A percentile compares a stretch with the other conserved stretches of the same genome.
phyloP scores from a whole-genome alignment of 2,113 vertebrate genomes.

The Uria aalge region DNA sequence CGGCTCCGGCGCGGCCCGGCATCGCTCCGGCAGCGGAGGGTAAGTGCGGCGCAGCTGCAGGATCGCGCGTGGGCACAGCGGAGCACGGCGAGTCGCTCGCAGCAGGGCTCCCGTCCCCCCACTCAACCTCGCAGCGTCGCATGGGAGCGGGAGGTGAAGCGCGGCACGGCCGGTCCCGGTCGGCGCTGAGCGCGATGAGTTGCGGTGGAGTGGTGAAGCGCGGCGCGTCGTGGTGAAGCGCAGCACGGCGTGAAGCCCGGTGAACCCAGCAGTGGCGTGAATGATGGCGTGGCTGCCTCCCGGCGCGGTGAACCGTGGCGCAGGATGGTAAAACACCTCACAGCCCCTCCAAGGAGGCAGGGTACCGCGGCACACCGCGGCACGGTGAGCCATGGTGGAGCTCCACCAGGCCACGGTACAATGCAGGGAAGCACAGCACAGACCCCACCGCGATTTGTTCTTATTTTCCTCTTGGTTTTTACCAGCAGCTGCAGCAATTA shows the following conservation, averaged over 20 bases:
- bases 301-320: accelerated
- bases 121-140: accelerated
- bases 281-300: accelerated
- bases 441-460: accelerated
- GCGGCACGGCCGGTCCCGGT: accelerated
- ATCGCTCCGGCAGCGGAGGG: not conserved
- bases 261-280: accelerated
- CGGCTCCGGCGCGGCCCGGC: accelerated
- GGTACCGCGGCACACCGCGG: accelerated
- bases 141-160: not conserved
- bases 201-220: not conserved
- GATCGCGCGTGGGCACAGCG: accelerated
- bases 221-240: accelerated
- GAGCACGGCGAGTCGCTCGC: not conserved
- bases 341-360: accelerated
- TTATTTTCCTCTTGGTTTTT: not conserved
- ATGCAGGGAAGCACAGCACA: accelerated
- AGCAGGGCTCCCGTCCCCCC: accelerated
- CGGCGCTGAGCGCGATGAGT: accelerated
- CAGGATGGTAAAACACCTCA: not conserved
- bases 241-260: accelerated
- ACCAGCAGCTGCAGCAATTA: not conserved
- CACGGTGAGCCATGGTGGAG: accelerated
- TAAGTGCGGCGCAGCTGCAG: not conserved
- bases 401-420: no score